These are phyloP conservation scores for Eulemur albifrons DNA, from an alignment of 2,797 vertebrate species.

Conservation along the genomic window DNA sequence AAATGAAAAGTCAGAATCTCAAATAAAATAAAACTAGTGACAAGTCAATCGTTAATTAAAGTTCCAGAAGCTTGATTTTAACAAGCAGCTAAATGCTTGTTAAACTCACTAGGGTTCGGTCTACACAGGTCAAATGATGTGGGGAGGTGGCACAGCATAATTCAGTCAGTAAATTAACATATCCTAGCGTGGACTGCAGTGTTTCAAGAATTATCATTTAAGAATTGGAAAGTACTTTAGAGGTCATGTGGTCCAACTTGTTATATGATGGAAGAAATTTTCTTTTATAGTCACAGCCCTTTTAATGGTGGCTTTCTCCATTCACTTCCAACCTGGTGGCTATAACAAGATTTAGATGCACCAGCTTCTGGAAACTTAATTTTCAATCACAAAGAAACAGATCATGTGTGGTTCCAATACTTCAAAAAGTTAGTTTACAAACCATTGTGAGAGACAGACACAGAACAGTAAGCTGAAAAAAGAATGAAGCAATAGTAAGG, in stretches of 20 bases:
- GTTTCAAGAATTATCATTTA: constrained; percentile 34
- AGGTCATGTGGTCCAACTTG: background rate
- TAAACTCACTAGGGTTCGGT: constrained; percentile 58
- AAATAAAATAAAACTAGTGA: constrained; percentile 77
- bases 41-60: constrained; percentile 76
- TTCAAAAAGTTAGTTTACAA: background rate
- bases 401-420: background rate
- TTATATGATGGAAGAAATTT: background rate
- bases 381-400: background rate
- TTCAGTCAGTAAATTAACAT: constrained; percentile 46
- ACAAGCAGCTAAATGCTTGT: constrained; percentile 72
- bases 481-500: background rate
- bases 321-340: background rate
- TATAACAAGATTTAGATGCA: background rate
- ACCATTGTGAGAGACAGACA: background rate
- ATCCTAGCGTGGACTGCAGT: background rate
- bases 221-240: background rate
- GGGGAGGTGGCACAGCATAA: background rate
- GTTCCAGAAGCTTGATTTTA: constrained; percentile 76
- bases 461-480: background rate
- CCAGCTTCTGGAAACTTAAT: background rate
- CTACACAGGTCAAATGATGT: constrained; percentile 41
- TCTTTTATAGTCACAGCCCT: background rate
- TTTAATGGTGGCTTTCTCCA: background rate
- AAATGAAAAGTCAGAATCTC: constrained; percentile 66